A percentile compares a stretch with the other conserved stretches of the same genome.
These are phyloP conservation scores for Drosophila mayaguana DNA, from an alignment of 2,888 invertebrate species.

Conservation along the genomic window DNA sequence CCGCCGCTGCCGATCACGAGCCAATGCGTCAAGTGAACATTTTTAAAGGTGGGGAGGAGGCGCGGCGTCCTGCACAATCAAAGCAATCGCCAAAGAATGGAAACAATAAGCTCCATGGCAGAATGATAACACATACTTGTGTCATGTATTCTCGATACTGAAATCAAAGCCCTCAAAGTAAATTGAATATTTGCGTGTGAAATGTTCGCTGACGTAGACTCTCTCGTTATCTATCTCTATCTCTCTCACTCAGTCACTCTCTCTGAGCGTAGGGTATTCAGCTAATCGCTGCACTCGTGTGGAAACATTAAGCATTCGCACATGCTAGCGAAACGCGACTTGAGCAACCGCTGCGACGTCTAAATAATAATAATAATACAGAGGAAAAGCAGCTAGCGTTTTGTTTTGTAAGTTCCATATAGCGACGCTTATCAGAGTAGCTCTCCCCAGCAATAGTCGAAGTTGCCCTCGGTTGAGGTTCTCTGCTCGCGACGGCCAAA, in stretches of 20 bases:
- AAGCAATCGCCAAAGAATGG: constrained; percentile 28
- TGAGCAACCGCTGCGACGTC: constrained; percentile 18
- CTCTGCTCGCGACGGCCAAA: constrained; percentile 40
- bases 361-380: constrained; percentile 17
- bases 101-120: constrained; percentile 21
- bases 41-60: neutral
- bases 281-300: constrained; percentile 45
- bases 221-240: neutral
- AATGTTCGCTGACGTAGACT: constrained; percentile 49
- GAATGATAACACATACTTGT: constrained; percentile 26
- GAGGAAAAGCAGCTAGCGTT: neutral
- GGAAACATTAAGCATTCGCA: constrained; percentile 50
- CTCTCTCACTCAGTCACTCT: neutral
- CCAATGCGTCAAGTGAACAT: constrained; percentile 19
- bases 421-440: constrained; percentile 46
- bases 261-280: constrained; percentile 45
- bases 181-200: constrained; percentile 59
- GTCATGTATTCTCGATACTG: constrained; percentile 27
- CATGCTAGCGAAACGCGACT: constrained; percentile 60
- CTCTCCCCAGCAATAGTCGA: neutral
- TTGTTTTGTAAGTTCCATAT: constrained; percentile 21
- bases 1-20: neutral
- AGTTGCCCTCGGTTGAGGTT: constrained; percentile 35
- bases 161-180: constrained; percentile 21
- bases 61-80: constrained; percentile 31